Percentiles rank a stretch among this genome's conserved stretches.
Conservation (phyloP, 2,113 vertebrate species). For the Ancistrus triradiatus region DNA sequence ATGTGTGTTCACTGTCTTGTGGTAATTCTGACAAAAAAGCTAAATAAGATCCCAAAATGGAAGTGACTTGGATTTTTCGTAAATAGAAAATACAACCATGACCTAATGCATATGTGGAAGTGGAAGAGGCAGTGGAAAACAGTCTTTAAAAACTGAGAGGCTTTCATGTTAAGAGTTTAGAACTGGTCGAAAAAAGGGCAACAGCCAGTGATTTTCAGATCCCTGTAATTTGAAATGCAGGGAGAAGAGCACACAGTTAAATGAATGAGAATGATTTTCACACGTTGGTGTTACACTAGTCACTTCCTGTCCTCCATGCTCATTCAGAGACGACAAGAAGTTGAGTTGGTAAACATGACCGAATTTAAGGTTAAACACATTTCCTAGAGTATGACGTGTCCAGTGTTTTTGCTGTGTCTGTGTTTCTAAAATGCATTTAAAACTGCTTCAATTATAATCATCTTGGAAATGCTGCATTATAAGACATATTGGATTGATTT, state of each 20-base stretch:
- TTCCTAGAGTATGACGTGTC: neutral
- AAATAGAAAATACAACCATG: neutral
- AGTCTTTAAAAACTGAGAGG: neutral
- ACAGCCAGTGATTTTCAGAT: constrained; percentile 2
- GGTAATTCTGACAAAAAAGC: too few relatives aligned
- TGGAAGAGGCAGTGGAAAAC: constrained; percentile 8
- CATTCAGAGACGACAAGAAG: constrained; percentile 1
- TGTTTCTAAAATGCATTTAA: neutral
- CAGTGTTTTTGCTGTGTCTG: neutral
- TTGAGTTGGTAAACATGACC: constrained; percentile 1
- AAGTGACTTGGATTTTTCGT: neutral
- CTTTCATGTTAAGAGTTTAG: neutral
- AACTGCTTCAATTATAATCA: neutral
- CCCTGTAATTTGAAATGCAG: constrained; percentile 14
- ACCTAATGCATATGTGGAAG: constrained; percentile 4
- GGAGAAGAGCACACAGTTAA: constrained; percentile 53
- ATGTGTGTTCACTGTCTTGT: too few relatives aligned
- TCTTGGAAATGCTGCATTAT: neutral
- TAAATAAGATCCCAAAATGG: too few relatives aligned
- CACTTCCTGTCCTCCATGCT: constrained; percentile 1
- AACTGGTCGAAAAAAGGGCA: neutral
- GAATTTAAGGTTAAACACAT: neutral
- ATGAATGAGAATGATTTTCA: constrained; percentile 52
- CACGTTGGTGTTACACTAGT: constrained; percentile 50
- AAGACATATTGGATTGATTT: too few relatives aligned